Conservation (phyloP, 53 echinoderm and acorn worm genomes). For the Hippasteria phrygiana region DNA sequence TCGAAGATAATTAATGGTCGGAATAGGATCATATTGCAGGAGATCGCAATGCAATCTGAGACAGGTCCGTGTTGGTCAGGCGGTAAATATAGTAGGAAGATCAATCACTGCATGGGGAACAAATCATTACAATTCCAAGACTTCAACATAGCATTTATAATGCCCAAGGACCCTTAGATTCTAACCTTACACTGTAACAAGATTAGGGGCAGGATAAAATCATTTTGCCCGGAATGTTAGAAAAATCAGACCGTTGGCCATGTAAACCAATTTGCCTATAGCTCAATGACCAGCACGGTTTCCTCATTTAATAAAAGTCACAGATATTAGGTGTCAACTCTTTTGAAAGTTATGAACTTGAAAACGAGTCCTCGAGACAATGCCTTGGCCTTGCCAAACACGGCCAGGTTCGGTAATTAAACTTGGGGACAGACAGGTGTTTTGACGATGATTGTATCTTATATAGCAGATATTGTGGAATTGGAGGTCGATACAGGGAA, state of each 20-base stretch:
- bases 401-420: not conserved
- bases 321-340: not conserved
- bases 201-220: not conserved
- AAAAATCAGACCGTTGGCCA: not conserved
- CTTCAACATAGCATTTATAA: not conserved
- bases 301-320: not conserved
- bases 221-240: not conserved
- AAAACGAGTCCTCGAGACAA: no score
- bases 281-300: not conserved
- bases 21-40: conserved; percentile 30
- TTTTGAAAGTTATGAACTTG: no score
- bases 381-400: no score
- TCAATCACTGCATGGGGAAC: conserved; percentile 11
- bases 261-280: not conserved
- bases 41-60: conserved; percentile 2
- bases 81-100: conserved; percentile 15
- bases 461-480: no score
- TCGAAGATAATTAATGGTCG: conserved; percentile 45
- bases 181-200: conserved; percentile 13
- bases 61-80: not conserved
- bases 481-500: no score
- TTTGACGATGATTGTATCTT: not conserved
- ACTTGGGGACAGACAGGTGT: no score
- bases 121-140: conserved; percentile 41
- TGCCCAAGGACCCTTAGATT: not conserved